phyloP scores from a whole-genome alignment of 2,888 invertebrate species.

The Sphaeridia pumilis region DNA sequence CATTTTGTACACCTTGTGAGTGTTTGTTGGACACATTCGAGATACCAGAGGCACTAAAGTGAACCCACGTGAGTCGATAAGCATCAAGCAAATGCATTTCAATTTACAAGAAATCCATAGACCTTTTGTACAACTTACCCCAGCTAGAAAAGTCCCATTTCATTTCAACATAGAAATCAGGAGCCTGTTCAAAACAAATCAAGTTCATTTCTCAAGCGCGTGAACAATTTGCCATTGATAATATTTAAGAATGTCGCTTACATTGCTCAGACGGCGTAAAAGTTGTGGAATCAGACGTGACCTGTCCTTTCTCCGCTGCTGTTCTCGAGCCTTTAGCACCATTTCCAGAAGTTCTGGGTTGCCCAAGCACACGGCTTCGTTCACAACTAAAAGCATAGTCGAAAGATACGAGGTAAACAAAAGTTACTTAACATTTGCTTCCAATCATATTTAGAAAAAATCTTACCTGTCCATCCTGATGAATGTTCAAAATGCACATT shows the following conservation, averaged over 20 bases:
- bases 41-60: slow-evolving; percentile 80
- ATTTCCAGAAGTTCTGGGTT: slow-evolving; percentile 79
- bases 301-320: slow-evolving; percentile 71
- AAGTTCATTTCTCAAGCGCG: background rate
- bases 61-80: slow-evolving; percentile 18
- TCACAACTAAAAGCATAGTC: slow-evolving; percentile 65
- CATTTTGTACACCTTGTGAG: slow-evolving; percentile 90
- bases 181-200: too few species aligned
- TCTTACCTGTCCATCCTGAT: slow-evolving; percentile 86
- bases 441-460: too few species aligned
- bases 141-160: slow-evolving; percentile 99
- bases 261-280: slow-evolving; percentile 70
- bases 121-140: slow-evolving; percentile 51
- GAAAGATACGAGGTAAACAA: too few species aligned
- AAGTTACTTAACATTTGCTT: too few species aligned
- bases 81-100: background rate
- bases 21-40: slow-evolving; percentile 94
- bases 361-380: slow-evolving; percentile 87
- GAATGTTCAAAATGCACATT: slow-evolving; percentile 72
- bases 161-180: slow-evolving; percentile 99
- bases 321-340: slow-evolving; percentile 76
- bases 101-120: too few species aligned
- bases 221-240: background rate
- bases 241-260: too few species aligned
- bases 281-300: slow-evolving; percentile 82